Conservation (phyloP, 2,888 invertebrate genomes). For the Microplitis deprimator region DNA sequence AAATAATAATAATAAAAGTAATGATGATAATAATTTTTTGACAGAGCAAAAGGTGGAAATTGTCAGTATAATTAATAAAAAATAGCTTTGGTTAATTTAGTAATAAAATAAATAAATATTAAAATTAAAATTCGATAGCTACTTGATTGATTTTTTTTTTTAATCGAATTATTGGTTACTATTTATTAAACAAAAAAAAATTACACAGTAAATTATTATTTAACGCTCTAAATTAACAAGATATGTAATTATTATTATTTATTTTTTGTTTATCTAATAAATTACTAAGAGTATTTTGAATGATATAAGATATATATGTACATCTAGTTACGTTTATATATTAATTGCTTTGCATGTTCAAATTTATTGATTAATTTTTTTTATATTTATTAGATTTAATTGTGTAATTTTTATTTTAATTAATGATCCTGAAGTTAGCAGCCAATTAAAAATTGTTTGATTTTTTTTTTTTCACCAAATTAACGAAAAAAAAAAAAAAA, state of each 20-base stretch:
- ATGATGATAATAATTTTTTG: slow-evolving; percentile 5
- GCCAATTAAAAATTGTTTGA: too few relatives aligned
- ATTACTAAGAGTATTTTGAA: not conserved
- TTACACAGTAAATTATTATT: not conserved
- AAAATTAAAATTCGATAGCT: slow-evolving; percentile 16
- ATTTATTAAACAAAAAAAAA: not conserved
- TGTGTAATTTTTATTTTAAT: too few relatives aligned
- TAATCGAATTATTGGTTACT: not conserved
- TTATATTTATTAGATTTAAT: not conserved
- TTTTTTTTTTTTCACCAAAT: too few relatives aligned
- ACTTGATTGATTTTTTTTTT: slow-evolving; percentile 11
- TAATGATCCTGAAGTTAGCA: too few relatives aligned
- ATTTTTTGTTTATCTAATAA: not conserved
- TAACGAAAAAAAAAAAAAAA: too few relatives aligned
- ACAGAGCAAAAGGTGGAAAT: not conserved
- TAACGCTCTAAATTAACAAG: slow-evolving; percentile 9
- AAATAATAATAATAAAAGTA: not conserved
- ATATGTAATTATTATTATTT: not conserved
- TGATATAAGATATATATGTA: not conserved
- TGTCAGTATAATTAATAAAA: not conserved
- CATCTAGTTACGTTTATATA: slow-evolving; percentile 8
- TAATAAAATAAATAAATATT: not conserved
- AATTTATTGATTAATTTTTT: not conserved
- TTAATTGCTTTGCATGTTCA: not conserved
- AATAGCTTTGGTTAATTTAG: not conserved